A percentile compares a stretch with the other conserved stretches of the same genome.
Evolutionary conservation across 2,113 vertebrate genomes (phyloP).

Genomic region (Pterocles burchelli): DNA sequence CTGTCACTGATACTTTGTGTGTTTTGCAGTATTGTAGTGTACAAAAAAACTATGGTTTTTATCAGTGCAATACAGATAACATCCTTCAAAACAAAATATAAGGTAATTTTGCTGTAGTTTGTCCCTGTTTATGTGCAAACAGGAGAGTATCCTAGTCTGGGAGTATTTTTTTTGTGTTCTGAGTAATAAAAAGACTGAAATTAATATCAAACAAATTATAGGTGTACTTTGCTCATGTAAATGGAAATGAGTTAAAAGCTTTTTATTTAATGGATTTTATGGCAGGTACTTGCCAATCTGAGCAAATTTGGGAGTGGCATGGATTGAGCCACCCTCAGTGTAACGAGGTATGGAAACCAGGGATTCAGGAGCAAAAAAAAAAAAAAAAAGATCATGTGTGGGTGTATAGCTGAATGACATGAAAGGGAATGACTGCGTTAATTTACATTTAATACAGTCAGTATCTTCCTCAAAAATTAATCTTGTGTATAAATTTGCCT

Average conservation of each 20-base stretch:
- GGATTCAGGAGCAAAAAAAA: not conserved
- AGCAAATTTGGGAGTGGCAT: not conserved
- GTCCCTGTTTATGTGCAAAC: not conserved
- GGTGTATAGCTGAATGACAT: not conserved
- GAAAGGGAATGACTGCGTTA: not conserved
- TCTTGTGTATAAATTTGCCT: conserved; percentile 42
- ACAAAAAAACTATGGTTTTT: not conserved
- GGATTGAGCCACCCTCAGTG: not conserved
- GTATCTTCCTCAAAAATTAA: not conserved
- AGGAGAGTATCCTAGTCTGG: not conserved
- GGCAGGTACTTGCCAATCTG: not conserved
- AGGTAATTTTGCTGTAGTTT: not conserved
- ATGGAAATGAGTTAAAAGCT: not conserved
- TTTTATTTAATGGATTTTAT: not conserved
- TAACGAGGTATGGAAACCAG: not conserved
- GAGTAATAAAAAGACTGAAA: not conserved
- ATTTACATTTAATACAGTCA: not conserved
- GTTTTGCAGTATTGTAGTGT: not conserved
- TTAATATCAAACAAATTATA: not conserved
- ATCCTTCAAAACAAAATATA: not conserved
- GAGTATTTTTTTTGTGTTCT: not conserved
- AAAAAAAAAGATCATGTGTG: not conserved
- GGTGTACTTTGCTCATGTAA: not conserved
- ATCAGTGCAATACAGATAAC: not conserved
- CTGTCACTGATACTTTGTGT: not conserved